phyloP scores from a whole-genome alignment of 2,113 vertebrate species.

The Protobothrops mucrosquamatus region DNA sequence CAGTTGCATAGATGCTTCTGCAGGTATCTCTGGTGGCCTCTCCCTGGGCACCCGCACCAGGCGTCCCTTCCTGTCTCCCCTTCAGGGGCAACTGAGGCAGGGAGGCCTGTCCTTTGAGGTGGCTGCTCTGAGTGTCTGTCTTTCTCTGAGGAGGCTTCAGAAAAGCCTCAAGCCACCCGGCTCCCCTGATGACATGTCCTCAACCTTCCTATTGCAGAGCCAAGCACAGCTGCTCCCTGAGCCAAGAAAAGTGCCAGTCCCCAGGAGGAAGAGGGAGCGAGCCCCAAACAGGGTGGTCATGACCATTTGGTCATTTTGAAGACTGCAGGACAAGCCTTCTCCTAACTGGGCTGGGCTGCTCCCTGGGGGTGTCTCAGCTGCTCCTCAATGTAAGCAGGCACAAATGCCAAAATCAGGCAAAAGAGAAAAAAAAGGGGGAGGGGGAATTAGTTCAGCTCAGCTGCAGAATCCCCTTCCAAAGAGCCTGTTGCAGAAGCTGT shows the following conservation, averaged over 20 bases:
- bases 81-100: not conserved
- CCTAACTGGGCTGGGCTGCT: not conserved
- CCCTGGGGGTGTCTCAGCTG: not conserved
- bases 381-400: not conserved
- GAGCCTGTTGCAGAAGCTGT: not conserved
- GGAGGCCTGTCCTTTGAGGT: not conserved
- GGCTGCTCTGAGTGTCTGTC: not conserved
- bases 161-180: slow-evolving; percentile 12
- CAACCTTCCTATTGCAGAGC: slow-evolving; percentile 40
- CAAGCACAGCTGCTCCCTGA: slow-evolving; percentile 60
- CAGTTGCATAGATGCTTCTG: not conserved
- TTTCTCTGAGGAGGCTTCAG: not conserved
- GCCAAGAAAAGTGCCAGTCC: slow-evolving; percentile 63
- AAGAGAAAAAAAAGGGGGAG: not conserved
- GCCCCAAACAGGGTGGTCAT: slow-evolving; percentile 29
- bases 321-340: not conserved
- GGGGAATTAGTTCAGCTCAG: not conserved
- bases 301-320: slow-evolving; percentile 48
- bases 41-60: not conserved
- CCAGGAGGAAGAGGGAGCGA: slow-evolving; percentile 42
- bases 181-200: slow-evolving; percentile 10
- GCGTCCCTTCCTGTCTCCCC: not conserved
- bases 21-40: not conserved
- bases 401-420: not conserved
- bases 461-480: not conserved